These are phyloP conservation scores for Manis crassicaudata DNA, from an alignment of 2,797 vertebrate species.

Conservation along the genomic window DNA sequence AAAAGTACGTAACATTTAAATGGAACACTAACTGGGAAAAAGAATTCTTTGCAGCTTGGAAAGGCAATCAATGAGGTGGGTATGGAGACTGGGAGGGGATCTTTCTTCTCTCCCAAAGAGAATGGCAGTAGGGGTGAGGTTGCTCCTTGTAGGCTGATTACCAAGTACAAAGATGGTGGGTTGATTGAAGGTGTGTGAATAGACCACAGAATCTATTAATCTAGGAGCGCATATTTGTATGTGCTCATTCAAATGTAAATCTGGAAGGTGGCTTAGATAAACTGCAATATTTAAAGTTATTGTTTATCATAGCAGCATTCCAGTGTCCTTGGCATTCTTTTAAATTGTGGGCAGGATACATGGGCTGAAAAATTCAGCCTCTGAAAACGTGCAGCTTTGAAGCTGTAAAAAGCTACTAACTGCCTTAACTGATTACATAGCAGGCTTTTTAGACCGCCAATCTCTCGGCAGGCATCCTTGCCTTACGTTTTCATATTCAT, in stretches of 20 bases:
- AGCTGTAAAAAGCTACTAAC: slow-evolving; percentile 54
- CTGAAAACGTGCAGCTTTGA: slow-evolving; percentile 24
- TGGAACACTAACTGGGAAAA: slow-evolving; percentile 4
- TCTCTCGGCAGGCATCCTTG: slow-evolving; percentile 52
- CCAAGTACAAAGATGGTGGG: background rate
- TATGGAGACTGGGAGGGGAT: background rate
- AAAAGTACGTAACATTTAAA: slow-evolving; percentile 26
- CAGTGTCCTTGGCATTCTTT: slow-evolving; percentile 51
- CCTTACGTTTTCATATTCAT: slow-evolving; percentile 33
- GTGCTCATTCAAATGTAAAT: slow-evolving; percentile 18
- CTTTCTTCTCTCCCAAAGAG: slow-evolving; percentile 47
- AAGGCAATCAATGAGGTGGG: slow-evolving; percentile 49
- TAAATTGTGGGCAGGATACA: slow-evolving; percentile 53
- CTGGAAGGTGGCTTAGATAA: slow-evolving; percentile 41
- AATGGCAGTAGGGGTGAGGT: background rate
- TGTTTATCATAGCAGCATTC: slow-evolving; percentile 56
- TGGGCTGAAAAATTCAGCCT: slow-evolving; percentile 46
- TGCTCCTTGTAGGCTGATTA: slow-evolving; percentile 16
- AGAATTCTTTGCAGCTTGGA: slow-evolving; percentile 26
- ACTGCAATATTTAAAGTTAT: slow-evolving; percentile 43
- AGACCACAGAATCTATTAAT: slow-evolving; percentile 49
- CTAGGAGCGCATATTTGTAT: background rate
- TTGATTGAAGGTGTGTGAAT: slow-evolving; percentile 30
- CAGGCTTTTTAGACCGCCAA: background rate
- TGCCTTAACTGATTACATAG: slow-evolving; percentile 60